phyloP scores from a whole-genome alignment of 2,113 vertebrate species.

The Petroica traversi region DNA sequence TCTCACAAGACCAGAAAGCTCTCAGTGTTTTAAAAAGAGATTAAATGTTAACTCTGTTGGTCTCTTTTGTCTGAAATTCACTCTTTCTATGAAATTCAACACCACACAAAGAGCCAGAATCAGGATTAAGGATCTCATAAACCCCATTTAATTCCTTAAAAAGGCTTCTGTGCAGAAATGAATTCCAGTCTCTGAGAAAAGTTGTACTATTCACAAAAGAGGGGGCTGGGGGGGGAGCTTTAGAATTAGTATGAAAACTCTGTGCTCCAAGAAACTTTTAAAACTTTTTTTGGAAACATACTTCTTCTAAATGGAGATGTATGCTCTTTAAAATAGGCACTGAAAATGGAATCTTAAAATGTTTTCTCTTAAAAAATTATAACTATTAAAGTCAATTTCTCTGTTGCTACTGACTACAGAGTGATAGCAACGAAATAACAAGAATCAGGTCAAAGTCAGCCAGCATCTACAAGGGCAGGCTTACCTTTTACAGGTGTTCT shows the following conservation, averaged over 20 bases:
- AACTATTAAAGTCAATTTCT: neutral
- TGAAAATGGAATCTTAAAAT: neutral
- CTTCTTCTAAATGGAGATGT: neutral
- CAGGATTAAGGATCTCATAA: slow-evolving; percentile 38
- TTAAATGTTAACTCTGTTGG: neutral
- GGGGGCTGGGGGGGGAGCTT: neutral
- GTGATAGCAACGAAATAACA: neutral
- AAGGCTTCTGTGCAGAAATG: slow-evolving; percentile 25
- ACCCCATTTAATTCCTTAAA: slow-evolving; percentile 27
- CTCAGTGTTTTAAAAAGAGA: slow-evolving; percentile 5
- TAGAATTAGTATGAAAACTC: neutral
- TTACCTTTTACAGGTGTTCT: neutral
- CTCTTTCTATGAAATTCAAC: slow-evolving; percentile 37
- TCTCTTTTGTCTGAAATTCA: slow-evolving; percentile 42
- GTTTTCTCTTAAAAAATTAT: neutral
- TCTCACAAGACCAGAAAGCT: slow-evolving; percentile 13
- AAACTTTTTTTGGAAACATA: neutral
- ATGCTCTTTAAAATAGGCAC: neutral
- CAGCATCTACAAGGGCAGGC: neutral
- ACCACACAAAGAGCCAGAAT: slow-evolving; percentile 9
- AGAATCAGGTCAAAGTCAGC: neutral
- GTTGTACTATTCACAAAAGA: neutral
- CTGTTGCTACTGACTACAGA: neutral
- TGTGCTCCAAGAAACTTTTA: neutral
- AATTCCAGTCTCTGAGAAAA: slow-evolving; percentile 7